phyloP scores from a whole-genome alignment of 2,888 invertebrate species.

The Gymnocheta viridis region DNA sequence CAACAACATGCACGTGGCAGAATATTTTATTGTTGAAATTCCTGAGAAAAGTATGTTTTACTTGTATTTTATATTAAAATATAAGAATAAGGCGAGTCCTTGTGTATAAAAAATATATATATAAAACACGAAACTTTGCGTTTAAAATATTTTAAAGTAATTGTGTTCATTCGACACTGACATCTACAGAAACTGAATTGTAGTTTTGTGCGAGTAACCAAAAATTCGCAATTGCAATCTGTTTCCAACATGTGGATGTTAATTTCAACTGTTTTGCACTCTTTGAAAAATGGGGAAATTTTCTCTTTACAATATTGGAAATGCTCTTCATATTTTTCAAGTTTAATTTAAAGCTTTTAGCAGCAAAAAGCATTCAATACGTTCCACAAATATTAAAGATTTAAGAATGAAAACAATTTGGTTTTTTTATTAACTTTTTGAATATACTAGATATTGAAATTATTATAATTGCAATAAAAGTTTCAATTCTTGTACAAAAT shows the following conservation, averaged over 20 bases:
- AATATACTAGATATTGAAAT: neutral
- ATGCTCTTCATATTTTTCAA: neutral
- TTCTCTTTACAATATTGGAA: neutral
- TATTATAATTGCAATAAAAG: neutral
- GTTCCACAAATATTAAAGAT: neutral
- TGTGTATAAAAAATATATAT: neutral
- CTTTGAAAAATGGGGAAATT: slow-evolving; percentile 5
- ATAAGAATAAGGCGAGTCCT: neutral
- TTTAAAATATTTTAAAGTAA: slow-evolving; percentile 23
- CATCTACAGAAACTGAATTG: neutral
- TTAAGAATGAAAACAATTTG: neutral
- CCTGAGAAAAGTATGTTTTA: neutral
- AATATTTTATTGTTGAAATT: neutral
- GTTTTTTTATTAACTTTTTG: neutral
- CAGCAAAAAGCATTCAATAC: slow-evolving; percentile 6
- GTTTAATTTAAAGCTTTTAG: slow-evolving; percentile 1
- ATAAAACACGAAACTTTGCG: slow-evolving; percentile 26
- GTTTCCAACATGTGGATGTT: neutral
- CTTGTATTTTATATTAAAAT: neutral
- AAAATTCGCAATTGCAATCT: neutral
- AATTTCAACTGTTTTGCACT: neutral
- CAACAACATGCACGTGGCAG: neutral
- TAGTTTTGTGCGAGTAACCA: neutral
- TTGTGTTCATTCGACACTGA: neutral
- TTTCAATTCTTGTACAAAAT: neutral